Conservation (phyloP, 2,888 invertebrate genomes). For the Suillia variegata region DNA sequence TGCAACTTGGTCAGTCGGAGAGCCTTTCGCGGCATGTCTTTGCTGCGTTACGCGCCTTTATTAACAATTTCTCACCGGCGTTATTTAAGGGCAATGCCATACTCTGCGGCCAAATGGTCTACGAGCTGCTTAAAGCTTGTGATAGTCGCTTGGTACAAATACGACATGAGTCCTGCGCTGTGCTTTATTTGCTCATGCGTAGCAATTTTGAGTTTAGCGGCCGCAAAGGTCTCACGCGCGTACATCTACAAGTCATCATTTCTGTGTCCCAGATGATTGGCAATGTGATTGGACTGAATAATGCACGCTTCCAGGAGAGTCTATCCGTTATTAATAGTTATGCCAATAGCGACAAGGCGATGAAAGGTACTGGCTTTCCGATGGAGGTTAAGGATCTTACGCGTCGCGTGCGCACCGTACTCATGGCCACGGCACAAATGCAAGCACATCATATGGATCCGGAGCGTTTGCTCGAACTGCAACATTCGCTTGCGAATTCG, state of each 20-base stretch:
- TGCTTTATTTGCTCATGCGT: slow-evolving; percentile 89
- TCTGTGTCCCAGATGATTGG: slow-evolving; percentile 94
- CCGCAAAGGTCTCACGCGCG: slow-evolving; percentile 82
- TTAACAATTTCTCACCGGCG: slow-evolving; percentile 85
- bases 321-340: slow-evolving; percentile 91
- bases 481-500: slow-evolving; percentile 89
- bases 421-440: slow-evolving; percentile 93
- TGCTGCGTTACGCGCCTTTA: slow-evolving; percentile 87
- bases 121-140: slow-evolving; percentile 81
- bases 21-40: slow-evolving; percentile 88
- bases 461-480: slow-evolving; percentile 87
- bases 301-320: slow-evolving; percentile 93
- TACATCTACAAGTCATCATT: slow-evolving; percentile 93
- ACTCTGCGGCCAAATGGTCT: slow-evolving; percentile 80
- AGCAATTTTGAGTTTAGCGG: slow-evolving; percentile 91
- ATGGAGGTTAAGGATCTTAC: slow-evolving; percentile 92
- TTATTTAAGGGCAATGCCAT: slow-evolving; percentile 85
- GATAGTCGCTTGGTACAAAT: slow-evolving; percentile 84
- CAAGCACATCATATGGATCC: slow-evolving; percentile 89
- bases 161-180: slow-evolving; percentile 89
- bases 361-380: slow-evolving; percentile 92
- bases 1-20: slow-evolving; percentile 91
- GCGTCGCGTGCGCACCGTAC: slow-evolving; percentile 88
- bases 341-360: slow-evolving; percentile 89
- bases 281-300: slow-evolving; percentile 87